phyloP scores from a whole-genome alignment of 2,888 invertebrate species.

The Gari tellinella region DNA sequence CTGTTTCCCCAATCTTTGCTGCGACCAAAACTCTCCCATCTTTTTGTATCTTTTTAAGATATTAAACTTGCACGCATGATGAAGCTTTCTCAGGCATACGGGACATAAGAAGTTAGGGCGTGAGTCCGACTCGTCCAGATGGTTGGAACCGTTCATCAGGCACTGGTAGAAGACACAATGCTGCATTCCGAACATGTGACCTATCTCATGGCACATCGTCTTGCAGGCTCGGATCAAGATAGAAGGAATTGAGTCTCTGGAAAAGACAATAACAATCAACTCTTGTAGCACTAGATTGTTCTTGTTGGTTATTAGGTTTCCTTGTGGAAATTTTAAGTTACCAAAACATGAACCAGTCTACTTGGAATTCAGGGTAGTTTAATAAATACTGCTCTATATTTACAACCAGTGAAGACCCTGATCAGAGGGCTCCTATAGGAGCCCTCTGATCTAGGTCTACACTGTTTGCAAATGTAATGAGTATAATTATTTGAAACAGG shows the following conservation, averaged over 20 bases:
- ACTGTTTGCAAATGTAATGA: too few relatives aligned
- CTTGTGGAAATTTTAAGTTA: too few relatives aligned
- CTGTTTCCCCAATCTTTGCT: slow-evolving; percentile 34
- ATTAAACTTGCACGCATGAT: slow-evolving; percentile 64
- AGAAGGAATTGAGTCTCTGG: slow-evolving; percentile 42
- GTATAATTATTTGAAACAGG: too few relatives aligned
- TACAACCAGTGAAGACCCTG: too few relatives aligned
- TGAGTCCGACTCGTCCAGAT: slow-evolving; percentile 63
- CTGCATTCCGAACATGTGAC: slow-evolving; percentile 71
- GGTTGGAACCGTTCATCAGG: slow-evolving; percentile 74
- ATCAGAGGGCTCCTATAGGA: too few relatives aligned
- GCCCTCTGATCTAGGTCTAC: too few relatives aligned
- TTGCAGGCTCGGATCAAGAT: slow-evolving; percentile 65
- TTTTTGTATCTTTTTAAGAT: slow-evolving; percentile 62
- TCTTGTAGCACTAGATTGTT: too few relatives aligned
- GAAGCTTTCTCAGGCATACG: slow-evolving; percentile 70
- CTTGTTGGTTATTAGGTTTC: too few relatives aligned
- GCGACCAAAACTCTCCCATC: slow-evolving; percentile 59
- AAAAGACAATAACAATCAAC: too few relatives aligned
- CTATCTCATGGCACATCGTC: slow-evolving; percentile 72
- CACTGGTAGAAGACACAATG: slow-evolving; percentile 70
- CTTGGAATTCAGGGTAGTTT: too few relatives aligned
- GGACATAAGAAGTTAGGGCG: slow-evolving; percentile 67
- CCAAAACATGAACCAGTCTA: too few relatives aligned
- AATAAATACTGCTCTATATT: too few relatives aligned